Conservation (phyloP, 2,888 invertebrate genomes). For the Aphodius sticticus region DNA sequence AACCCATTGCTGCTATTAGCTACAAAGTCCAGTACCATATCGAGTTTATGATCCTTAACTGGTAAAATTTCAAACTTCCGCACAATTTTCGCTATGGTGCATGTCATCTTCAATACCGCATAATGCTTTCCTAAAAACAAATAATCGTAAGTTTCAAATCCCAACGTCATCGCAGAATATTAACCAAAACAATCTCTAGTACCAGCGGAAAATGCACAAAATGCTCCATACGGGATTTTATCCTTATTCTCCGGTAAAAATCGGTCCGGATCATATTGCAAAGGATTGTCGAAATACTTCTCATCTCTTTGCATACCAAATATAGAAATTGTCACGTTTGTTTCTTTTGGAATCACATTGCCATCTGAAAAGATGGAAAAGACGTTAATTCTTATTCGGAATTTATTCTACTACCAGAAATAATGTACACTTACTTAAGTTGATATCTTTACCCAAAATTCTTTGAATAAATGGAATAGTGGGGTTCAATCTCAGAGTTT, state of each 20-base stretch:
- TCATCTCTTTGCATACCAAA: slow-evolving; percentile 84
- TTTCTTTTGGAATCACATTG: slow-evolving; percentile 79
- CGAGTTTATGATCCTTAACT: not conserved
- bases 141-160: not conserved
- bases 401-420: not conserved
- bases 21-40: not conserved
- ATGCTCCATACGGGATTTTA: not conserved
- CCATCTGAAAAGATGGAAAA: slow-evolving; percentile 57
- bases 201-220: not conserved
- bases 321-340: slow-evolving; percentile 81
- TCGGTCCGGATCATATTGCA: slow-evolving; percentile 76
- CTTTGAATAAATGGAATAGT: not conserved
- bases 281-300: slow-evolving; percentile 72
- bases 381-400: no score
- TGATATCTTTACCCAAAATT: not conserved
- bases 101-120: not conserved
- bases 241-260: not conserved
- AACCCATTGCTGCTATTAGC: not conserved
- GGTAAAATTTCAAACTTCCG: not conserved
- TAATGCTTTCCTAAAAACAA: not conserved
- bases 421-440: not conserved
- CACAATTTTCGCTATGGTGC: not conserved
- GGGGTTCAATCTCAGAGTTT: not conserved
- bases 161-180: not conserved
- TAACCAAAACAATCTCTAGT: not conserved